These are phyloP conservation scores for Orthonychiurus folsomi DNA, from an alignment of 2,888 invertebrate genomes.

Conservation along the genomic window DNA sequence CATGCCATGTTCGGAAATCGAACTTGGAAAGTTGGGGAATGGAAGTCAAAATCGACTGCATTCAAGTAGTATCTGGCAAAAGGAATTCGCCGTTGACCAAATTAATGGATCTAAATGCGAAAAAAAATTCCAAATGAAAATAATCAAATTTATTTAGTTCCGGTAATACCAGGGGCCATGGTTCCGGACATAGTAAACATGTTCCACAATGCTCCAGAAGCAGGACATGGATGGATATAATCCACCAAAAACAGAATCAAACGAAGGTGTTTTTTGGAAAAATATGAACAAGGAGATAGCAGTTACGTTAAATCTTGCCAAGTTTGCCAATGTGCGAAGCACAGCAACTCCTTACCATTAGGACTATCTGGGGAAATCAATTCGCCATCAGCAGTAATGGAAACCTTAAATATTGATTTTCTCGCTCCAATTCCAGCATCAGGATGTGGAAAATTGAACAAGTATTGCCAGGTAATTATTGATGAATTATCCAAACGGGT, in stretches of 20 bases:
- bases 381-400: slow-evolving; percentile 13
- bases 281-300: slow-evolving; percentile 24
- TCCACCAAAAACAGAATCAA: slow-evolving; percentile 22
- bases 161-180: background rate
- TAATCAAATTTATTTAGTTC: slow-evolving; percentile 3
- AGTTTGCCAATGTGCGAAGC: slow-evolving; percentile 25
- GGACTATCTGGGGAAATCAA: slow-evolving; percentile 20
- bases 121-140: too few relatives aligned
- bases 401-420: slow-evolving; percentile 25
- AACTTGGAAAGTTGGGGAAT: too few relatives aligned
- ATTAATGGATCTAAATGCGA: too few relatives aligned
- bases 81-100: too few relatives aligned
- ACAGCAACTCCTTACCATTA: slow-evolving; percentile 9
- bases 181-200: slow-evolving; percentile 15
- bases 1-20: too few relatives aligned
- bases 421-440: slow-evolving; percentile 22
- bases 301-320: slow-evolving; percentile 23
- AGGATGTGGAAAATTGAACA: slow-evolving; percentile 11
- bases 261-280: slow-evolving; percentile 22
- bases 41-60: too few relatives aligned
- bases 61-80: too few relatives aligned
- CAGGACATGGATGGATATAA: slow-evolving; percentile 27
- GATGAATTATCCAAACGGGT: slow-evolving; percentile 25
- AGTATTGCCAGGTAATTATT: slow-evolving; percentile 22
- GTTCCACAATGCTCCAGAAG: slow-evolving; percentile 27